phyloP scores from a whole-genome alignment of 1,140 invertebrate species.

The Zaprionus capensis region DNA sequence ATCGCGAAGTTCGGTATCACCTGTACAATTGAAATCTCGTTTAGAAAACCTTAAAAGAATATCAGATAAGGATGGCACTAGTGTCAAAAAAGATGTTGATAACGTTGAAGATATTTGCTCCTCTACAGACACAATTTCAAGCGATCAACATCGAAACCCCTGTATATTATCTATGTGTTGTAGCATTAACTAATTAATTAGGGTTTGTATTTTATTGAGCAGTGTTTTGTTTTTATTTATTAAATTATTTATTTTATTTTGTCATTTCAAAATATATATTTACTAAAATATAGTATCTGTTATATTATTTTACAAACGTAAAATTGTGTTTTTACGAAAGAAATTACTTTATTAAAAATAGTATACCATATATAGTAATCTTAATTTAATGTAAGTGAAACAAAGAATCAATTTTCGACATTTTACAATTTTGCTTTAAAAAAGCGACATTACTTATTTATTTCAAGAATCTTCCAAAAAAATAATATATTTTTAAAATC shows the following conservation, averaged over 20 bases:
- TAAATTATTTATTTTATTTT: constrained; percentile 6
- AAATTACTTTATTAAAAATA: background rate
- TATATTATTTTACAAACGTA: background rate
- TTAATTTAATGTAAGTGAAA: background rate
- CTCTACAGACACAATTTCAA: constrained; percentile 39
- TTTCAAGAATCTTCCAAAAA: background rate
- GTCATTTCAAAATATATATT: constrained; percentile 8
- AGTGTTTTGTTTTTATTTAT: constrained; percentile 34
- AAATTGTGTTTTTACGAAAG: background rate
- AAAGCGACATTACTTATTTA: background rate
- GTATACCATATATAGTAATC: background rate
- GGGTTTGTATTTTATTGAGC: constrained; percentile 45
- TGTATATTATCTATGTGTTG: constrained; percentile 70
- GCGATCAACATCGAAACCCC: constrained; percentile 46
- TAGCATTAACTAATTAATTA: constrained; percentile 74
- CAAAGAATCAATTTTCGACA: background rate
- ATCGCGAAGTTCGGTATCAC: constrained; percentile 82
- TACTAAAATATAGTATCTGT: constrained; percentile 12
- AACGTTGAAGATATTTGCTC: constrained; percentile 52
- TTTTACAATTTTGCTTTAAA: background rate
- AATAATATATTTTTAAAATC: background rate
- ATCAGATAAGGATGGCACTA: constrained; percentile 35
- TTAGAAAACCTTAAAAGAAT: constrained; percentile 80
- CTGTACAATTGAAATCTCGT: constrained; percentile 85
- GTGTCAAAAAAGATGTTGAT: constrained; percentile 60